Percentiles rank a stretch among this genome's conserved stretches.
phyloP scores from a whole-genome alignment of 2,113 vertebrate species.

The Glaucomys volans region DNA sequence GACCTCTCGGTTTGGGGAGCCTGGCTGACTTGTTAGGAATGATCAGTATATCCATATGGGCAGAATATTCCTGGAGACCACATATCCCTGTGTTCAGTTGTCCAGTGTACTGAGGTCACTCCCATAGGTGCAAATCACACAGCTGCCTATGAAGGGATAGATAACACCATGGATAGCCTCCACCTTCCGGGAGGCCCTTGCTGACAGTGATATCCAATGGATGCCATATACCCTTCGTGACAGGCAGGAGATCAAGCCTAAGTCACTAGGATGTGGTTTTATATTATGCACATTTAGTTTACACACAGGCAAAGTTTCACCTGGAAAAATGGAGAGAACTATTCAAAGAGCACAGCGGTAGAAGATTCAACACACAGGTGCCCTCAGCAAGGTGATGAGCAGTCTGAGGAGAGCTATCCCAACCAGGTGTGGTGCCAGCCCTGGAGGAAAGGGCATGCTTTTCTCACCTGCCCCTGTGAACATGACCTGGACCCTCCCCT shows the following conservation, averaged over 20 bases:
- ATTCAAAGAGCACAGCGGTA: fast-evolving
- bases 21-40: not conserved
- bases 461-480: not conserved
- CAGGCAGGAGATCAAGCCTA: not conserved
- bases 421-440: not conserved
- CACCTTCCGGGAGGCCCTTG: not conserved
- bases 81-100: fast-evolving
- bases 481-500: not conserved
- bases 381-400: not conserved
- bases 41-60: fast-evolving
- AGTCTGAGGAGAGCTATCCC: not conserved
- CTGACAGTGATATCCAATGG: not conserved
- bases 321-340: not conserved
- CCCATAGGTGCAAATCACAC: not conserved
- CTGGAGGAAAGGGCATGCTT: fast-evolving
- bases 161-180: not conserved
- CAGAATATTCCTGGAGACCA: not conserved
- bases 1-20: not conserved
- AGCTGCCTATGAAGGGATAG: not conserved
- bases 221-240: not conserved
- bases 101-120: not conserved
- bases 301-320: constrained; percentile 10
- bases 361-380: not conserved
- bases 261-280: not conserved
- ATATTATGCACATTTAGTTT: not conserved